phyloP scores from a whole-genome alignment of 2,113 vertebrate species.

The Lampris incognitus region DNA sequence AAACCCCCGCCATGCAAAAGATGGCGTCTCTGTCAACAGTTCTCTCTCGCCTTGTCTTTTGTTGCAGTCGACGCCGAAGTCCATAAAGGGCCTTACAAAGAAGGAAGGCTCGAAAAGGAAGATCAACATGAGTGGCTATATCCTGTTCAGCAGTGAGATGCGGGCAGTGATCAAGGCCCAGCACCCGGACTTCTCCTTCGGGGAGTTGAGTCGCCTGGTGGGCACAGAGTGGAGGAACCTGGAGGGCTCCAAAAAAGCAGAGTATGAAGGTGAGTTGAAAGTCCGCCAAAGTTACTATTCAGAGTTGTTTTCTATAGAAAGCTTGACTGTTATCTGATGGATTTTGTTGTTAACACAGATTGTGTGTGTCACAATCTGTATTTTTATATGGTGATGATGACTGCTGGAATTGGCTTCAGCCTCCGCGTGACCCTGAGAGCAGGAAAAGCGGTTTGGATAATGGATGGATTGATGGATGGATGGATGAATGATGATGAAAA shows the following conservation, averaged over 20 bases:
- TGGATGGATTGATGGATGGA: too few relatives aligned
- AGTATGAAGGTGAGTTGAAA: slow-evolving; percentile 93
- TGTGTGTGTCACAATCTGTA: neutral
- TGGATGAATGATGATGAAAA: too few relatives aligned
- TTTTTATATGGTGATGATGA: too few relatives aligned
- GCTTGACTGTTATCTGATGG: neutral
- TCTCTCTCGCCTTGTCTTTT: slow-evolving; percentile 20
- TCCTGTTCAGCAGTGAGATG: slow-evolving; percentile 99
- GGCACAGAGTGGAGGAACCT: slow-evolving; percentile 99
- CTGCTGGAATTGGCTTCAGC: too few relatives aligned
- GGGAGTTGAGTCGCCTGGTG: slow-evolving; percentile 97
- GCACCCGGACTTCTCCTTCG: slow-evolving; percentile 98
- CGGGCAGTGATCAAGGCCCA: slow-evolving; percentile 98
- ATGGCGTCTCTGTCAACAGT: neutral
- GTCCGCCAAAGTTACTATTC: neutral
- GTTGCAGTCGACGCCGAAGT: slow-evolving; percentile 93
- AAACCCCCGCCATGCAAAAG: neutral
- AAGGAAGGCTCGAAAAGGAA: slow-evolving; percentile 98
- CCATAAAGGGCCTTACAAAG: slow-evolving; percentile 93
- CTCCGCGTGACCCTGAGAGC: too few relatives aligned
- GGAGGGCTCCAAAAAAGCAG: slow-evolving; percentile 94
- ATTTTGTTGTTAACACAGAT: neutral
- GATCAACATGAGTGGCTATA: slow-evolving; percentile 99
- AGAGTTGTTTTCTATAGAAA: neutral
- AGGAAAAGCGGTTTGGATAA: too few relatives aligned